Conservation (phyloP, 2,888 invertebrate species). For the Norana najaformis region DNA sequence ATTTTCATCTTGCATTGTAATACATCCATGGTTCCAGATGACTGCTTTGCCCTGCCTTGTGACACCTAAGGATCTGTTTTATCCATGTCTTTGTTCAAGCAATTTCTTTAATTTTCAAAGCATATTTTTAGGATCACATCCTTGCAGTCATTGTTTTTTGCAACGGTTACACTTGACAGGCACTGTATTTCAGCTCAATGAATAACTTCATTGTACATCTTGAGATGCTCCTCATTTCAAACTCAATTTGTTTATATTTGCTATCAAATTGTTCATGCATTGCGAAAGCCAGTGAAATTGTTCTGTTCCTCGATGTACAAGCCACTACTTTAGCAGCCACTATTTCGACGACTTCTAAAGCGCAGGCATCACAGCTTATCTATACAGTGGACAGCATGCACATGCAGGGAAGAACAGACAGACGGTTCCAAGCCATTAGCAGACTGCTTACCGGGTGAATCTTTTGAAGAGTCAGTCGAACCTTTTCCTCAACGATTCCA, state of each 20-base stretch:
- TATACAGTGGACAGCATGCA: neutral
- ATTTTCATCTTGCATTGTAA: neutral
- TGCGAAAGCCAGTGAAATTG: neutral
- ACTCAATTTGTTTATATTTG: neutral
- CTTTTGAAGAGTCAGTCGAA: neutral
- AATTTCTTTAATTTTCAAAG: neutral
- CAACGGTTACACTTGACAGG: neutral
- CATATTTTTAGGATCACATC: neutral
- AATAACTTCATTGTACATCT: neutral
- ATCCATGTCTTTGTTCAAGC: neutral
- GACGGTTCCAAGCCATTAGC: neutral
- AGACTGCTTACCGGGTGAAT: neutral
- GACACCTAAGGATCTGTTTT: neutral
- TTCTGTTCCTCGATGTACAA: neutral
- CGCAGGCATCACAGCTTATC: neutral
- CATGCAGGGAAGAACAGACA: neutral
- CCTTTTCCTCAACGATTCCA: neutral
- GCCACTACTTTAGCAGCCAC: neutral
- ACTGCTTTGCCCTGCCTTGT: neutral
- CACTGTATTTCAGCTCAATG: neutral
- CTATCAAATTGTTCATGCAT: neutral
- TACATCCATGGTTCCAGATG: neutral
- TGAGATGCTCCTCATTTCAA: neutral
- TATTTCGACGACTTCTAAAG: neutral
- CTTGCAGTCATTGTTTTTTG: neutral